Percentiles rank a stretch among this genome's conserved stretches.
Conservation (phyloP, 1,140 invertebrate species). For the Drosophila elegans region DNA sequence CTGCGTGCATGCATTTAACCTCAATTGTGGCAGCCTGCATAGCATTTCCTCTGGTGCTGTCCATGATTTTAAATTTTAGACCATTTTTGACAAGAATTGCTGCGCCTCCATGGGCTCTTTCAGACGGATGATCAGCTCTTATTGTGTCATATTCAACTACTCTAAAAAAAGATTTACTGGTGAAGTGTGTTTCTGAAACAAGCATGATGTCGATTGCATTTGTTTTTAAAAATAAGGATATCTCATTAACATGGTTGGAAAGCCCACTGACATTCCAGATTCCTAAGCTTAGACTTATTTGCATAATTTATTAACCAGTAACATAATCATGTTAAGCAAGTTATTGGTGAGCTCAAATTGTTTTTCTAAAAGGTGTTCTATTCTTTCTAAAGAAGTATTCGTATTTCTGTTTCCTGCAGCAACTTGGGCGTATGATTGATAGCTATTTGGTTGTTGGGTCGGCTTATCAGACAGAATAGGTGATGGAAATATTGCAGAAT, state of each 20-base stretch:
- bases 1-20: conserved; percentile 1
- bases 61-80: background rate
- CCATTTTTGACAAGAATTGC: too few relatives aligned
- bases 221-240: background rate
- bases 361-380: conserved; percentile 1
- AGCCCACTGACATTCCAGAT: background rate
- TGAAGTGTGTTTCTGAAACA: too few relatives aligned
- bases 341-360: background rate
- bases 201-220: too few relatives aligned
- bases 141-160: background rate
- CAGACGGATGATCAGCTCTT: background rate
- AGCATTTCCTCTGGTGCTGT: conserved; percentile 3
- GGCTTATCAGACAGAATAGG: too few relatives aligned
- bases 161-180: too few relatives aligned
- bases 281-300: conserved; percentile 4
- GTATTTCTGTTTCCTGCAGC: background rate
- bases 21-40: conserved; percentile 3
- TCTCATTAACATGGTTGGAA: conserved; percentile 1
- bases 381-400: background rate
- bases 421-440: background rate
- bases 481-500: background rate
- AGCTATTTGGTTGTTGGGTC: background rate
- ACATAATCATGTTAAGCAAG: background rate
- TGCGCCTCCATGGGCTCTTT: too few relatives aligned
- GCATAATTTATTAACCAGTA: conserved; percentile 1